Percentiles rank a stretch among this genome's conserved stretches.
Conservation (phyloP, 2,113 vertebrate species). For the Microcebus ravelobensis region DNA sequence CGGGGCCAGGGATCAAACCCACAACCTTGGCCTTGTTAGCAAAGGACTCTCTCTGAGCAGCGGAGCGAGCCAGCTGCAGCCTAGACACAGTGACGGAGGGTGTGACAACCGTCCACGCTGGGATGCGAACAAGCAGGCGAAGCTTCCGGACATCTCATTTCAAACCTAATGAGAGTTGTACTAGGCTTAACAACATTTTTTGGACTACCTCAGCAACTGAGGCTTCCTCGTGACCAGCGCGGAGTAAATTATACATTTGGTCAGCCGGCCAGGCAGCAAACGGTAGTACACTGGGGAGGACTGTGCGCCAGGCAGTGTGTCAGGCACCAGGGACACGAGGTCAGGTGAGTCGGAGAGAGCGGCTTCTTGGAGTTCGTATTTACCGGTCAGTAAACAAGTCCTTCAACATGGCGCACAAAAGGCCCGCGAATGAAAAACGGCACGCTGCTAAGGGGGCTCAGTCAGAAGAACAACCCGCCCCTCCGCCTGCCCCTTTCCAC, state of each 20-base stretch:
- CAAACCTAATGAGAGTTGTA: slow-evolving; percentile 55
- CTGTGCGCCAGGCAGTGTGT: accelerated
- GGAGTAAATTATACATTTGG: neutral
- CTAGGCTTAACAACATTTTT: slow-evolving; percentile 70
- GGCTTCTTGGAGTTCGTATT: neutral
- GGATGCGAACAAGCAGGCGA: neutral
- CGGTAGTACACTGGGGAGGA: accelerated
- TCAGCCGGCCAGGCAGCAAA: neutral
- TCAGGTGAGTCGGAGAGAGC: too few species aligned
- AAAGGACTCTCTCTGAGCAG: slow-evolving; percentile 44
- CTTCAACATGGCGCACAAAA: accelerated
- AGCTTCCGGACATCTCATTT: slow-evolving; percentile 45
- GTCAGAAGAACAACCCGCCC: accelerated
- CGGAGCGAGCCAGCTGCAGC: slow-evolving; percentile 20
- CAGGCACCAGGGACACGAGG: neutral
- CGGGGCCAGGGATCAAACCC: slow-evolving; percentile 55
- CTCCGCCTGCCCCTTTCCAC: neutral
- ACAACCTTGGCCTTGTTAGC: slow-evolving; percentile 67
- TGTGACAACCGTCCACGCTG: neutral
- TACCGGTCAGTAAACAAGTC: neutral
- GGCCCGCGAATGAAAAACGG: neutral
- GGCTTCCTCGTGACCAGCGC: slow-evolving; percentile 32
- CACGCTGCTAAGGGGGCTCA: accelerated
- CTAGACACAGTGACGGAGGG: neutral
- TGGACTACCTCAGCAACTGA: slow-evolving; percentile 11